Percentiles rank a stretch among this genome's conserved stretches.
These are phyloP conservation scores for Villa cingulata DNA, from an alignment of 2,888 invertebrate genomes.

Conservation along the genomic window DNA sequence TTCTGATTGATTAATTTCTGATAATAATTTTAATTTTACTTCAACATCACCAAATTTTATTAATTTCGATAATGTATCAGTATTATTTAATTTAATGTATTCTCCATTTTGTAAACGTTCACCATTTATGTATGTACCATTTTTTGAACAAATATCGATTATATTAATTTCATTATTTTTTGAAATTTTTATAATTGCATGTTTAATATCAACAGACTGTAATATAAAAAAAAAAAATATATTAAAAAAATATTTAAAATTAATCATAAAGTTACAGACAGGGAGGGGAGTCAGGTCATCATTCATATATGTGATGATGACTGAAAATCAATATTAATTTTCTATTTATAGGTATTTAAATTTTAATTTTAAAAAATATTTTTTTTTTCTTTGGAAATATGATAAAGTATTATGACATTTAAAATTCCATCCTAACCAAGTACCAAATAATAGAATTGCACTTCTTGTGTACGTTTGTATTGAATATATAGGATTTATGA, in stretches of 20 bases:
- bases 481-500: too few species aligned
- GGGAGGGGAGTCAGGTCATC: too few species aligned
- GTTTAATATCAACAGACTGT: slow-evolving; percentile 16
- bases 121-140: slow-evolving; percentile 18
- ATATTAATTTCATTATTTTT: slow-evolving; percentile 10
- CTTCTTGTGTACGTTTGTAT: too few species aligned
- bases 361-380: too few species aligned
- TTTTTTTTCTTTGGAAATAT: too few species aligned
- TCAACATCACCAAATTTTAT: neutral
- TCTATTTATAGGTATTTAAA: too few species aligned
- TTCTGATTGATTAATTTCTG: slow-evolving; percentile 2
- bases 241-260: neutral
- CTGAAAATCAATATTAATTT: too few species aligned
- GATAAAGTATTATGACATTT: too few species aligned
- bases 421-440: too few species aligned
- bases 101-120: slow-evolving; percentile 8
- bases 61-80: neutral
- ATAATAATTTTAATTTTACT: neutral
- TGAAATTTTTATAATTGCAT: slow-evolving; percentile 15
- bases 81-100: neutral
- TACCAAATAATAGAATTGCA: too few species aligned
- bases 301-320: too few species aligned
- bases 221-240: neutral
- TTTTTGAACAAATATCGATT: slow-evolving; percentile 16
- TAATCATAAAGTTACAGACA: too few species aligned